These are phyloP conservation scores for Champsocephalus gunnari DNA, from an alignment of 2,797 vertebrate species.

Conservation along the genomic window DNA sequence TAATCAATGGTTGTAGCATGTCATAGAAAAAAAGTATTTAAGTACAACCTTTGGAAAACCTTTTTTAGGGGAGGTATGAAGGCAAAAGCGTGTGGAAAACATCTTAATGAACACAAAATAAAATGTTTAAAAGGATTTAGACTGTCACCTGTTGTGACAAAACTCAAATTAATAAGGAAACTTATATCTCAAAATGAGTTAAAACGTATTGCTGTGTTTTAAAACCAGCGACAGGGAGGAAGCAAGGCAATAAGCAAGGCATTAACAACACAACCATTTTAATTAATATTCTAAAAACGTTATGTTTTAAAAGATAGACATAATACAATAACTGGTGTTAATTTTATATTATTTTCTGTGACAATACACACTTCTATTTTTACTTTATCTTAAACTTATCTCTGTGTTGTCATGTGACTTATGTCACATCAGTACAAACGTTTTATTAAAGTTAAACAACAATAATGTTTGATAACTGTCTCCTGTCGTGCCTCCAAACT, in stretches of 20 bases:
- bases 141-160: background rate
- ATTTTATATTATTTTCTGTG: background rate
- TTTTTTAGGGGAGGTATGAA: constrained; percentile 6
- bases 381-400: background rate
- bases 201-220: background rate
- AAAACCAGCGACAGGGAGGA: background rate
- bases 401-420: background rate
- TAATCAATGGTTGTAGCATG: constrained; percentile 47
- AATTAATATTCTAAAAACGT: background rate
- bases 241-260: background rate
- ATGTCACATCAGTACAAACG: background rate
- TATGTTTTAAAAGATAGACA: background rate
- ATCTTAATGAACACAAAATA: background rate
- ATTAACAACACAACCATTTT: background rate
- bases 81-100: background rate
- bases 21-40: constrained; percentile 2
- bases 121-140: background rate
- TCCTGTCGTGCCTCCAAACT: background rate
- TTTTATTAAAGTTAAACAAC: constrained; percentile 2
- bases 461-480: background rate
- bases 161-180: background rate
- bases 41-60: constrained; percentile 17
- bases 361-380: background rate
- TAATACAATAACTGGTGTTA: background rate
- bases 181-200: background rate